A percentile compares a stretch with the other conserved stretches of the same genome.
Conservation (phyloP, 2,797 vertebrate species). For the Sebastes hopkinsi region DNA sequence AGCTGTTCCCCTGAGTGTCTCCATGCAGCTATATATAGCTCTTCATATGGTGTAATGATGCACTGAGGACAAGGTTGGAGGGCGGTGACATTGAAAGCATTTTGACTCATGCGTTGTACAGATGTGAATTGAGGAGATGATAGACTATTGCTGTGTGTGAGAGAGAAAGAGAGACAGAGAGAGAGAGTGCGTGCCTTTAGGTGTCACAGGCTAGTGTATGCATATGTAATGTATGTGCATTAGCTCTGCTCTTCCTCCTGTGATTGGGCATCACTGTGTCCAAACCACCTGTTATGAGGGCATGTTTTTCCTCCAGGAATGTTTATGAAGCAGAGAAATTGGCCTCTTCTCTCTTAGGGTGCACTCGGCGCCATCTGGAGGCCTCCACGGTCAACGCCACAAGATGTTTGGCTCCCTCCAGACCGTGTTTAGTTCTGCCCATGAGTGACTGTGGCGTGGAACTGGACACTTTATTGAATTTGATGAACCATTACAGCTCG, state of each 20-base stretch:
- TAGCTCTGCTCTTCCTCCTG: slow-evolving; percentile 25
- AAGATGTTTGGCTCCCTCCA: slow-evolving; percentile 14
- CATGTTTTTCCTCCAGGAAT: slow-evolving; percentile 58
- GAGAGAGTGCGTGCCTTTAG: neutral
- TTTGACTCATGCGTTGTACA: slow-evolving; percentile 56
- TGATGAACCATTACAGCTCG: slow-evolving; percentile 76
- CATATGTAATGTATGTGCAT: slow-evolving; percentile 17
- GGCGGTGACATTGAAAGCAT: slow-evolving; percentile 66
- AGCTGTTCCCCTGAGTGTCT: slow-evolving; percentile 66
- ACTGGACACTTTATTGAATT: slow-evolving; percentile 75
- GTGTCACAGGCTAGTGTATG: slow-evolving; percentile 12
- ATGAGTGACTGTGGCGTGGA: slow-evolving; percentile 49
- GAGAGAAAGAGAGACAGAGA: too few species aligned
- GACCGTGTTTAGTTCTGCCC: slow-evolving; percentile 52
- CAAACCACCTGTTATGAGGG: slow-evolving; percentile 65
- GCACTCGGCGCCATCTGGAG: slow-evolving; percentile 76
- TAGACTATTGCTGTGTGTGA: slow-evolving; percentile 20
- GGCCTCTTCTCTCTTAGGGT: slow-evolving; percentile 20
- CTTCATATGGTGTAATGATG: slow-evolving; percentile 71
- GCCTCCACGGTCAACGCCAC: slow-evolving; percentile 8
- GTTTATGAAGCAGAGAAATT: slow-evolving; percentile 65
- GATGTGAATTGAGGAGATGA: slow-evolving; percentile 53
- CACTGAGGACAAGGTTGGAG: slow-evolving; percentile 63
- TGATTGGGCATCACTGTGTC: slow-evolving; percentile 47
- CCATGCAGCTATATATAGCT: slow-evolving; percentile 73